phyloP scores from a whole-genome alignment of 2,113 vertebrate genomes.

The Bubo scandiacus region DNA sequence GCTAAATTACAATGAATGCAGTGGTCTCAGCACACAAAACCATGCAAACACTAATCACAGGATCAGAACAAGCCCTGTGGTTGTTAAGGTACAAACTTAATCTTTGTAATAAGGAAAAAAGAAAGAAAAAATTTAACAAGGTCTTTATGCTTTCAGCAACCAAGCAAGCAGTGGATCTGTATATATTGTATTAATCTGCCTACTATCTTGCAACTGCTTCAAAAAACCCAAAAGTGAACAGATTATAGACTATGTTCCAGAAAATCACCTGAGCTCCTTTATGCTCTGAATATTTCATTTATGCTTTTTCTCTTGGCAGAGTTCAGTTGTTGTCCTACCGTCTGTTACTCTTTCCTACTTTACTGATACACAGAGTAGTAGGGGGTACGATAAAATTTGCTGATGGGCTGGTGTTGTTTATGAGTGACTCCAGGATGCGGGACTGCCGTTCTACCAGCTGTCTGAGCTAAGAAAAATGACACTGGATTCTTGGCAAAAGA shows the following conservation, averaged over 20 bases:
- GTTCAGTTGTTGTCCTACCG: not conserved
- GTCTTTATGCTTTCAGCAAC: not conserved
- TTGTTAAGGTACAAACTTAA: conserved; percentile 89
- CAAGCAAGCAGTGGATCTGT: not conserved
- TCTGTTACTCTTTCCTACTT: conserved; percentile 22
- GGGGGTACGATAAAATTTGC: not conserved
- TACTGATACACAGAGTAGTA: not conserved
- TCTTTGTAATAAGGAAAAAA: conserved; percentile 38
- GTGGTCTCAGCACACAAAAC: conserved; percentile 93
- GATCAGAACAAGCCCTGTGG: conserved; percentile 93
- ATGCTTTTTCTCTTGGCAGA: not conserved
- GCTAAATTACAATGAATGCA: conserved; percentile 99
- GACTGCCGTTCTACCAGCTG: conserved; percentile 57
- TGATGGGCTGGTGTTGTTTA: conserved; percentile 32
- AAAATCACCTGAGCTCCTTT: not conserved
- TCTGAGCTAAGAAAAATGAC: conserved; percentile 64
- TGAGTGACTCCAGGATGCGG: conserved; percentile 38
- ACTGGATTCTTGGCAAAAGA: conserved; percentile 46
- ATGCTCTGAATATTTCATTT: conserved; percentile 44
- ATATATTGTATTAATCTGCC: not conserved
- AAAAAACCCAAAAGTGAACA: not conserved
- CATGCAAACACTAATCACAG: conserved; percentile 94
- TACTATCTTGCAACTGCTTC: not conserved
- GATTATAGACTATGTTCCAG: not conserved
- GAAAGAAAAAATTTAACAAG: not conserved